These are phyloP conservation scores for Orchesella cincta DNA, from an alignment of 1,140 invertebrate species.

Conservation along the genomic window DNA sequence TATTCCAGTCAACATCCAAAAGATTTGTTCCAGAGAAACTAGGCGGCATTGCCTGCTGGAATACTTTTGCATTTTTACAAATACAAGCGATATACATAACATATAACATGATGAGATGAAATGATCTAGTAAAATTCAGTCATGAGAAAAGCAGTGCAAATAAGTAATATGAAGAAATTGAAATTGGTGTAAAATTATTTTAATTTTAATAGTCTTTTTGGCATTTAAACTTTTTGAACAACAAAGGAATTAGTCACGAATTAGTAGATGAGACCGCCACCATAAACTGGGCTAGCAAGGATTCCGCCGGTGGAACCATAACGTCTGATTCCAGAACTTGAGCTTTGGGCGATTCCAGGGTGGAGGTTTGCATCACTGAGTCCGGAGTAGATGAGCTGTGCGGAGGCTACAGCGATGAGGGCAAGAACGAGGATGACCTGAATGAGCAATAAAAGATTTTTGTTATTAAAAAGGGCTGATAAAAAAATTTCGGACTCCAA, in stretches of 20 bases:
- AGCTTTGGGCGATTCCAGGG: slow-evolving; percentile 27
- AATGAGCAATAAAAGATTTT: not conserved
- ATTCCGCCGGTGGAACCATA: slow-evolving; percentile 20
- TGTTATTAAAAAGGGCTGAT: not conserved
- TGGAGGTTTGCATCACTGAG: slow-evolving; percentile 38
- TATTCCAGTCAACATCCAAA: too few species aligned
- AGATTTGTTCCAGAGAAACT: too few species aligned
- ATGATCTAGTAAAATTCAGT: not conserved
- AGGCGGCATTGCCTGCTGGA: too few species aligned
- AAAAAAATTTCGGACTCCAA: not conserved
- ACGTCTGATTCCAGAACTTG: slow-evolving; percentile 35
- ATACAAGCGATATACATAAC: too few species aligned
- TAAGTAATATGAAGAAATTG: not conserved
- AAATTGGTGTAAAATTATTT: not conserved
- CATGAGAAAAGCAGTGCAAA: not conserved
- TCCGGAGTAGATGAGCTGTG: slow-evolving; percentile 20
- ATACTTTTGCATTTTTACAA: too few species aligned
- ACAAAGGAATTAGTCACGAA: too few species aligned
- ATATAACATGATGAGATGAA: not conserved
- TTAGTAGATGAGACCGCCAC: not conserved
- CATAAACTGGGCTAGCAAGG: not conserved
- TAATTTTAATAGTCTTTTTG: not conserved
- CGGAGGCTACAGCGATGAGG: slow-evolving; percentile 7
- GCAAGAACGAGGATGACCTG: slow-evolving; percentile 23
- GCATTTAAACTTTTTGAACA: not conserved